These are phyloP conservation scores for Stigmatopora argus DNA, from an alignment of 2,113 vertebrate species.

Conservation along the genomic window DNA sequence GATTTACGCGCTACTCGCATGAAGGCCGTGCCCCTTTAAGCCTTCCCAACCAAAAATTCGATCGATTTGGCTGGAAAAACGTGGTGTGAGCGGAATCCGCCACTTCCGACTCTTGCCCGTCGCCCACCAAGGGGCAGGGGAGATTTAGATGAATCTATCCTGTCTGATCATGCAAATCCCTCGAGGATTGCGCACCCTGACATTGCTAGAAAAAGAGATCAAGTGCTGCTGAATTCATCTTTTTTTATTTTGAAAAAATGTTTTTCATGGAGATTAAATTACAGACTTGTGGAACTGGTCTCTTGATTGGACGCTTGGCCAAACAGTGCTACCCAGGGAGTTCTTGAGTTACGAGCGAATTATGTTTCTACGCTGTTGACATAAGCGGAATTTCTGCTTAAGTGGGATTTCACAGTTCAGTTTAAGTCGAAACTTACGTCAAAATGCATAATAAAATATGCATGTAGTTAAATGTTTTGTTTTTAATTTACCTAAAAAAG, in stretches of 20 bases:
- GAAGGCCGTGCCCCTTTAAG: slow-evolving; percentile 45
- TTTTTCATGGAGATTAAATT: neutral
- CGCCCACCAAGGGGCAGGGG: slow-evolving; percentile 23
- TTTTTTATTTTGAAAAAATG: neutral
- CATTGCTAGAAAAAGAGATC: neutral
- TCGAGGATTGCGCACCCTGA: neutral
- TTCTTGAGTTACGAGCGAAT: too few species aligned
- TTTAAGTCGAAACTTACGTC: too few species aligned
- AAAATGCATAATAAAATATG: too few species aligned
- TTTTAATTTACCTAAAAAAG: too few species aligned
- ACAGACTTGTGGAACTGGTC: neutral
- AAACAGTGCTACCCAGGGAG: neutral
- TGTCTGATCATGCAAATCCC: slow-evolving; percentile 4
- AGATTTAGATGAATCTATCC: slow-evolving; percentile 27
- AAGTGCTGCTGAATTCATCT: neutral
- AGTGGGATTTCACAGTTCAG: too few species aligned
- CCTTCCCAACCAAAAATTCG: slow-evolving; percentile 31
- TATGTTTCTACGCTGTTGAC: too few species aligned
- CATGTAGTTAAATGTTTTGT: too few species aligned
- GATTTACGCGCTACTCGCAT: slow-evolving; percentile 48
- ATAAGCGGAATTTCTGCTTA: too few species aligned
- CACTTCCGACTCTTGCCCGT: slow-evolving; percentile 16
- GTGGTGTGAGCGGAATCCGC: slow-evolving; percentile 37
- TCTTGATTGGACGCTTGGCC: neutral
- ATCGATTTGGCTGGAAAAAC: slow-evolving; percentile 53